phyloP scores from a whole-genome alignment of 2,888 invertebrate genomes.

The Eucera pruinosa region DNA sequence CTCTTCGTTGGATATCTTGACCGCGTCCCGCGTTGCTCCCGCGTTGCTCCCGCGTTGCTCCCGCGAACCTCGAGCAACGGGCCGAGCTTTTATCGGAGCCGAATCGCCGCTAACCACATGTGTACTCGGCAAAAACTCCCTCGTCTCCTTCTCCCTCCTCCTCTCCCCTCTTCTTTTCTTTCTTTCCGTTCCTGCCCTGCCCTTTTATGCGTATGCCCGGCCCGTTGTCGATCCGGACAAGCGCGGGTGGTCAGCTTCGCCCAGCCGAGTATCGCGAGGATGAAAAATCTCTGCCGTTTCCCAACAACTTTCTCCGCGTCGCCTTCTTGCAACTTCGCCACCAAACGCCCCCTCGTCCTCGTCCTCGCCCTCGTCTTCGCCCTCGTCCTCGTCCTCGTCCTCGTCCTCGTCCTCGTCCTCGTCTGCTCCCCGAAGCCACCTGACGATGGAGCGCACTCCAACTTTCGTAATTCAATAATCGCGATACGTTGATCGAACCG shows the following conservation, averaged over 20 bases:
- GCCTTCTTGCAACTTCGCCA: no score
- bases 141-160: slow-evolving; percentile 59
- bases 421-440: no score
- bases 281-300: no score
- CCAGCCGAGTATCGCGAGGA: not conserved
- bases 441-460: no score
- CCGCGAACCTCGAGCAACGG: slow-evolving; percentile 54
- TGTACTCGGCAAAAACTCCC: slow-evolving; percentile 78
- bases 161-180: slow-evolving; percentile 21
- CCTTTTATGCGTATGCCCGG: not conserved
- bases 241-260: slow-evolving; percentile 66
- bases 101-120: slow-evolving; percentile 81
- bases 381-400: no score
- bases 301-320: no score
- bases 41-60: slow-evolving; percentile 39
- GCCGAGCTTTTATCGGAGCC: slow-evolving; percentile 77
- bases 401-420: no score
- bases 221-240: not conserved
- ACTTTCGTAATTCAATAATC: no score
- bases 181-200: slow-evolving; percentile 18
- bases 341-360: no score
- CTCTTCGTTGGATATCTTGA: slow-evolving; percentile 1
- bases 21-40: slow-evolving; percentile 28
- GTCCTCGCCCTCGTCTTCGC: no score
- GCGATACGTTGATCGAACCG: no score